Conservation (phyloP, 1,140 invertebrate genomes). For the Drosophila aff. region DNA sequence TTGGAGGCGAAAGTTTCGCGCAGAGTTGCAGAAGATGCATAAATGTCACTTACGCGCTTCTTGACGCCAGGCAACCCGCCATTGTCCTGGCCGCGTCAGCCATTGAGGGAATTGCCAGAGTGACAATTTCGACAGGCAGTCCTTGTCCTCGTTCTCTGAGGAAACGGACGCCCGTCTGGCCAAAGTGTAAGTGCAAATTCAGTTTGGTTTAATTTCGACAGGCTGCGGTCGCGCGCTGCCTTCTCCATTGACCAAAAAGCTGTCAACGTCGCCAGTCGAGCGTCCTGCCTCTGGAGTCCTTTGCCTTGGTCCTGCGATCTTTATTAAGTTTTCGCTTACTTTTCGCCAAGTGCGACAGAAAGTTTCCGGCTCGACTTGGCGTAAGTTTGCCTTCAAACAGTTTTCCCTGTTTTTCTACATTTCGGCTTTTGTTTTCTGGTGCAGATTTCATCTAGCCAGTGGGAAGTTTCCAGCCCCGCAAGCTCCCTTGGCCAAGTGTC, state of each 20-base stretch:
- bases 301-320: slow-evolving; percentile 66
- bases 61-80: slow-evolving; percentile 48
- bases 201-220: slow-evolving; percentile 83
- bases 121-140: slow-evolving; percentile 76
- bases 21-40: slow-evolving; percentile 56
- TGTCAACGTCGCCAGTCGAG: slow-evolving; percentile 49
- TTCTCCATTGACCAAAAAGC: slow-evolving; percentile 67
- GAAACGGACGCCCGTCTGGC: slow-evolving; percentile 15
- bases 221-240: slow-evolving; percentile 67
- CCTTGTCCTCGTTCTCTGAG: background rate
- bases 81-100: slow-evolving; percentile 41
- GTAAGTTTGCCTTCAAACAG: slow-evolving; percentile 75
- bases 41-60: slow-evolving; percentile 83
- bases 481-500: slow-evolving; percentile 41
- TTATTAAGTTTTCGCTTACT: slow-evolving; percentile 84
- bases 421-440: slow-evolving; percentile 83
- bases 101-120: slow-evolving; percentile 77
- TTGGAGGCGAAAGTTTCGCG: slow-evolving; percentile 41
- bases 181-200: slow-evolving; percentile 80
- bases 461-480: slow-evolving; percentile 42
- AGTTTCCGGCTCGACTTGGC: slow-evolving; percentile 51
- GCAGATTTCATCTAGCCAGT: slow-evolving; percentile 73
- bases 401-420: slow-evolving; percentile 80
- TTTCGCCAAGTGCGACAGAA: slow-evolving; percentile 76
- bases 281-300: slow-evolving; percentile 2